These are phyloP conservation scores for Rhodeus uyekii DNA, from an alignment of 2,797 vertebrate species.

Conservation along the genomic window DNA sequence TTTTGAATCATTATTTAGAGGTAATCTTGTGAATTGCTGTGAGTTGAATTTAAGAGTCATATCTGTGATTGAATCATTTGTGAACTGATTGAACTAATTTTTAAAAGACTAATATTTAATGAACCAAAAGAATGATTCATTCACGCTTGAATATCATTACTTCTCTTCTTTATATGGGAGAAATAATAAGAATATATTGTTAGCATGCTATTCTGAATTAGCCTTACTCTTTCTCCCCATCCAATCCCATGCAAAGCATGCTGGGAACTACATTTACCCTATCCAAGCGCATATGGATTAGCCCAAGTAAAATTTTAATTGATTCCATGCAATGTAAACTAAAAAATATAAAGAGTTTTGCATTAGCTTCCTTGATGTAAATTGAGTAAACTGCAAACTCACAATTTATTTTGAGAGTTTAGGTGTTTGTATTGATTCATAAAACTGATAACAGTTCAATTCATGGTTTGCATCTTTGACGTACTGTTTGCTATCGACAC, in stretches of 20 bases:
- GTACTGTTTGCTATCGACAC: not conserved
- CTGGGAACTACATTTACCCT: not conserved
- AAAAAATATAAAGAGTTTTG: no score
- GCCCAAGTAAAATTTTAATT: not conserved
- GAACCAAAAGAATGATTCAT: not conserved
- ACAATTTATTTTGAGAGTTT: not conserved
- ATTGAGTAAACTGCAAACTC: not conserved
- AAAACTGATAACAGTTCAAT: not conserved
- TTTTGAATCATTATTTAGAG: not conserved
- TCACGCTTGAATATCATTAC: not conserved
- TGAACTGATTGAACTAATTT: not conserved
- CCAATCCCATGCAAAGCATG: not conserved
- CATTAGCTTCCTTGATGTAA: not conserved
- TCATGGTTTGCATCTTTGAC: not conserved
- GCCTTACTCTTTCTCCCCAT: not conserved
- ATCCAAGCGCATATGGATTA: not conserved
- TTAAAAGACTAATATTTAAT: no score
- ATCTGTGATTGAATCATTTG: not conserved
- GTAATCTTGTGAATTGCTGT: not conserved
- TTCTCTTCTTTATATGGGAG: not conserved
- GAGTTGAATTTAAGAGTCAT: not conserved
- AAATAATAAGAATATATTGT: not conserved
- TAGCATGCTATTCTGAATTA: not conserved
- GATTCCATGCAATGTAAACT: not conserved
- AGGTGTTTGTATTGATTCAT: not conserved